These are phyloP conservation scores for Nannospalax galili DNA, from an alignment of 2,113 vertebrate species.

Conservation along the genomic window DNA sequence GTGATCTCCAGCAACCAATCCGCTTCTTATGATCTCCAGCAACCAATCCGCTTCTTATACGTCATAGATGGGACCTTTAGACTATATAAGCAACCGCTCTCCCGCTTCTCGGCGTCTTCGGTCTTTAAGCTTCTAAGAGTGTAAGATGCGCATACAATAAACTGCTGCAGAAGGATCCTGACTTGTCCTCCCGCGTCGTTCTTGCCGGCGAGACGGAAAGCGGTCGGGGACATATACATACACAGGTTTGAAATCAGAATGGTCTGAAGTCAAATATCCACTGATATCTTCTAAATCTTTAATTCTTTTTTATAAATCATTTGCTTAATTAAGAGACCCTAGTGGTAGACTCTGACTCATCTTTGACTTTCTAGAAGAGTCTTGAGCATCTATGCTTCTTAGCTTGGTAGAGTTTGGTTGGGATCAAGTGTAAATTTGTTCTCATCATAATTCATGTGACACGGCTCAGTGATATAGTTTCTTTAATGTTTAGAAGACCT, in stretches of 20 bases:
- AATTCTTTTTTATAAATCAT: neutral
- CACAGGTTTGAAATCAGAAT: neutral
- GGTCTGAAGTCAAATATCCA: neutral
- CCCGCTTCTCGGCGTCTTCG: no score
- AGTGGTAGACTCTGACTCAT: neutral
- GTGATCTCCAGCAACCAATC: no score
- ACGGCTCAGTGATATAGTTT: neutral
- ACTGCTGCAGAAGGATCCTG: no score
- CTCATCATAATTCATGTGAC: neutral
- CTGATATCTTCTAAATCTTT: neutral
- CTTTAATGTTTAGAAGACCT: neutral
- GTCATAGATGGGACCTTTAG: no score
- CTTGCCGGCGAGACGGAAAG: no score
- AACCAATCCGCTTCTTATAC: no score
- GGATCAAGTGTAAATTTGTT: neutral
- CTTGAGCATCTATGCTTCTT: neutral
- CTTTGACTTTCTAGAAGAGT: neutral
- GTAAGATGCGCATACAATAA: no score
- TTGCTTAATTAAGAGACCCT: neutral
- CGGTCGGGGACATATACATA: no score
- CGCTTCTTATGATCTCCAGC: no score
- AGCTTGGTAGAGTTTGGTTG: neutral
- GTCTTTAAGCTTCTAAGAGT: no score
- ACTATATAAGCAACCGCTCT: no score
- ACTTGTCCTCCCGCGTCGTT: no score